Evolutionary conservation across 2,797 vertebrate genomes (phyloP).

Genomic region (Leontocebus nigricollis): DNA sequence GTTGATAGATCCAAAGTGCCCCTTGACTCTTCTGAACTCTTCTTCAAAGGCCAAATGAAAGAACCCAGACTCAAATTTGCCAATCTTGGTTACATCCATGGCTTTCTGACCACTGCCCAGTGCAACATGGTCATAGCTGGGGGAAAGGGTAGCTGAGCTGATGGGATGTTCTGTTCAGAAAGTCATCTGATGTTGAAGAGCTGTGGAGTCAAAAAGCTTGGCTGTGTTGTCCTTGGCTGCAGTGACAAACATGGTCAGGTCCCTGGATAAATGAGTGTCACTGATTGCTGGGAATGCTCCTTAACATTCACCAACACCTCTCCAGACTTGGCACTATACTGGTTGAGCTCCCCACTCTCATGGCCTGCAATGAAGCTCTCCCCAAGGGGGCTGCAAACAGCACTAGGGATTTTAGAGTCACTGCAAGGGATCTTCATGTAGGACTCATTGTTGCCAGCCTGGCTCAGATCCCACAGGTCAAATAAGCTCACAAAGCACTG

Average conservation of each 20-base stretch:
- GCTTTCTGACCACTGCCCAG: conserved; percentile 98
- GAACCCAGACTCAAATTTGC: conserved; percentile 96
- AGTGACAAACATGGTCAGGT: conserved; percentile 96
- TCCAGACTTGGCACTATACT: conserved; percentile 97
- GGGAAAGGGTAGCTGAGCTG: conserved; percentile 97
- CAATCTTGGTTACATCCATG: conserved; percentile 99
- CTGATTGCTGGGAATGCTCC: conserved; percentile 98
- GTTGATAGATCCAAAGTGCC: conserved; percentile 98
- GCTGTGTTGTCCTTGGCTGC: conserved; percentile 97
- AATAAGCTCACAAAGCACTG: conserved; percentile 98
- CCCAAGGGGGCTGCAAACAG: conserved; percentile 96
- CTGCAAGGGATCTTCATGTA: conserved; percentile 94
- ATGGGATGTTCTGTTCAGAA: conserved; percentile 97
- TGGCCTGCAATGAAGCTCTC: conserved; percentile 96
- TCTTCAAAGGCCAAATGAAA: conserved; percentile 98
- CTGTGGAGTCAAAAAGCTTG: conserved; percentile 94
- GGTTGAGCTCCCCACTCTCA: conserved; percentile 96
- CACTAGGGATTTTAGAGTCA: conserved; percentile 98
- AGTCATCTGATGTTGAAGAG: conserved; percentile 94
- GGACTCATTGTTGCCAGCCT: conserved; percentile 96
- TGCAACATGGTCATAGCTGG: conserved; percentile 97
- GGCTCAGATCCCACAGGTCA: conserved; percentile 94
- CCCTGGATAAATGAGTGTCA: conserved; percentile 95
- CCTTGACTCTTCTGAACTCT: conserved; percentile 98
- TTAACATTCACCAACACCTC: conserved; percentile 92